These are phyloP conservation scores for Pseudomyrmex dendroicus DNA, from an alignment of 1,140 invertebrate genomes.

Conservation along the genomic window DNA sequence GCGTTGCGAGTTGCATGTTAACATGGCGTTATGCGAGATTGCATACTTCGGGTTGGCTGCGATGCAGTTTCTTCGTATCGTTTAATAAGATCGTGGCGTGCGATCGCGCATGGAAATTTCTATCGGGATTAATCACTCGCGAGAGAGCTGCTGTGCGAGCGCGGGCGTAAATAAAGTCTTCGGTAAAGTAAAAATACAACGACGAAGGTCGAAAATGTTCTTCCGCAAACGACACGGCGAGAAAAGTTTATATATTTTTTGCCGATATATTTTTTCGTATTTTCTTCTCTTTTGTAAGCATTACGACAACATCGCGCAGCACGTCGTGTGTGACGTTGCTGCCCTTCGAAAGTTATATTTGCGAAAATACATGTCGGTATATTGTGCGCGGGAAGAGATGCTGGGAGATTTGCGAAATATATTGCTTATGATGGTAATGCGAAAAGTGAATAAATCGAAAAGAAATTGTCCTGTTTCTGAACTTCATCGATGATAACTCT, in stretches of 20 bases:
- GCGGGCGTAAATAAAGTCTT: conserved; percentile 12
- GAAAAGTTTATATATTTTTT: conserved; percentile 4
- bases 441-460: conserved; percentile 46
- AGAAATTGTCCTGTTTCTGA: conserved; percentile 29
- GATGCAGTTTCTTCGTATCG: conserved; percentile 51
- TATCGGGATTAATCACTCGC: conserved; percentile 19
- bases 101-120: conserved; percentile 17
- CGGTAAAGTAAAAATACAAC: too few species aligned
- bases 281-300: too few species aligned
- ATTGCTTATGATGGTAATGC: conserved; percentile 12
- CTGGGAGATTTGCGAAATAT: not conserved
- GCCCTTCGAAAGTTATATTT: not conserved
- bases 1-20: conserved; percentile 38
- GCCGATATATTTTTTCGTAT: not conserved
- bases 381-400: conserved; percentile 2
- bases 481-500: conserved; percentile 46
- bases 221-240: not conserved
- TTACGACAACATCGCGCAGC: not conserved
- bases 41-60: conserved; percentile 17
- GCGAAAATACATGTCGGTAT: conserved; percentile 9
- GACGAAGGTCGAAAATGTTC: too few species aligned
- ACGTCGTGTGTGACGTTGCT: not conserved
- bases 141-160: not conserved
- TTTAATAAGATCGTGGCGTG: conserved; percentile 45
- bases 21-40: conserved; percentile 47